Conservation (phyloP, 2,797 vertebrate genomes). For the Miichthys miiuy region DNA sequence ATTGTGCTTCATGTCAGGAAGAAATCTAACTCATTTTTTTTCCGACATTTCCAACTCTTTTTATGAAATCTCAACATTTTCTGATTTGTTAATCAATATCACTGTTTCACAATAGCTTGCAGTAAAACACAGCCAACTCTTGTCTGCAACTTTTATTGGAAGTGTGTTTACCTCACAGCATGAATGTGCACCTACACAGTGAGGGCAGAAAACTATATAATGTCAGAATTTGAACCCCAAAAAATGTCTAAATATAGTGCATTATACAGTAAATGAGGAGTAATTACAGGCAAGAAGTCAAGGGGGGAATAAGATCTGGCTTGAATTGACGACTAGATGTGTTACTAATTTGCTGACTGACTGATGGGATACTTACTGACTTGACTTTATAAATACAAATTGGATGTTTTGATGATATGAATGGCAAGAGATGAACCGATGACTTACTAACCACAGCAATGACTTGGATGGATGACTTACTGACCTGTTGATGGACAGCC, state of each 20-base stretch:
- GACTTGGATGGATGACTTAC: slow-evolving; percentile 36
- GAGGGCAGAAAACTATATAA: not conserved
- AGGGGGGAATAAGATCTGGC: not conserved
- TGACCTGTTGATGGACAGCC: slow-evolving; percentile 43
- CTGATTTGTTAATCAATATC: not conserved
- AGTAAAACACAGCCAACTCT: not conserved
- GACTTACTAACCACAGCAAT: slow-evolving; percentile 2
- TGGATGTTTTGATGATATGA: slow-evolving; percentile 10
- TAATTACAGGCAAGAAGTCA: not conserved
- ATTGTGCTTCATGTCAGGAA: too few relatives aligned
- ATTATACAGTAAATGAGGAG: not conserved
- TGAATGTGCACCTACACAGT: not conserved
- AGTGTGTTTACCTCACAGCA: not conserved
- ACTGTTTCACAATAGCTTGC: too few relatives aligned
- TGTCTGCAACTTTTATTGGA: not conserved
- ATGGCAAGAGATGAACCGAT: slow-evolving; percentile 19
- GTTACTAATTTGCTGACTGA: not conserved
- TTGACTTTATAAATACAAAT: slow-evolving; percentile 23
- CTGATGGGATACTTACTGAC: slow-evolving; percentile 18
- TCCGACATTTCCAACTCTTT: not conserved
- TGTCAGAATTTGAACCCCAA: not conserved
- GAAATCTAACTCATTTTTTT: not conserved
- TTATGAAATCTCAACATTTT: not conserved
- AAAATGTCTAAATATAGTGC: not conserved
- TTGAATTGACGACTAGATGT: not conserved